A percentile compares a stretch with the other conserved stretches of the same genome.
Conservation (phyloP, 2,797 vertebrate genomes). For the Tenualosa thibaudeaui region DNA sequence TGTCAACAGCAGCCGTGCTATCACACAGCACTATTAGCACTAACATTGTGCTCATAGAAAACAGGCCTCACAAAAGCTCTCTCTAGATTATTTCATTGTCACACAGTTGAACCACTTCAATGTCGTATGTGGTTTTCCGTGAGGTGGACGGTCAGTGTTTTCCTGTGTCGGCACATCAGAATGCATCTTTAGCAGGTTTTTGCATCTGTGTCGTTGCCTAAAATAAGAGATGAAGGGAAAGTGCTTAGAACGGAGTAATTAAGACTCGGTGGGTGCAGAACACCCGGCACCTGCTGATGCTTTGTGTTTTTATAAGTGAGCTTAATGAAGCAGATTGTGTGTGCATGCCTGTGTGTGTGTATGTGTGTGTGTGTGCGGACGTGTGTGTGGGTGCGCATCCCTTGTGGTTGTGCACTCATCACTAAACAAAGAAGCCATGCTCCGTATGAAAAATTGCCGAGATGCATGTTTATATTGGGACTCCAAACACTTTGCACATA, state of each 20-base stretch:
- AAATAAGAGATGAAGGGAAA: background rate
- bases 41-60: background rate
- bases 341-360: slow-evolving; percentile 35
- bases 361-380: background rate
- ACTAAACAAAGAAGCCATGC: background rate
- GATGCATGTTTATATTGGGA: slow-evolving; percentile 3
- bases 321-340: slow-evolving; percentile 16
- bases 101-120: background rate
- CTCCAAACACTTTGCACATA: background rate
- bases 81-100: background rate
- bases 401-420: background rate
- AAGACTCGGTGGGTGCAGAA: background rate
- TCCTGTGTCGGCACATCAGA: background rate
- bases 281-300: slow-evolving; percentile 21
- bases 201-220: slow-evolving; percentile 24
- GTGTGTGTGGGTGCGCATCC: slow-evolving; percentile 15
- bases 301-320: slow-evolving; percentile 22
- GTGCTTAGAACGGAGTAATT: slow-evolving; percentile 23
- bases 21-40: background rate
- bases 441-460: background rate
- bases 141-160: background rate
- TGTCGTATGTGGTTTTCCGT: background rate
- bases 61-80: background rate
- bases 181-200: slow-evolving; percentile 10
- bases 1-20: no score